Evolutionary conservation across 2,888 invertebrate genomes (phyloP), one percentile per base, ranked within the genome.

Genomic region (Tetheella fluctuosa): DNA sequence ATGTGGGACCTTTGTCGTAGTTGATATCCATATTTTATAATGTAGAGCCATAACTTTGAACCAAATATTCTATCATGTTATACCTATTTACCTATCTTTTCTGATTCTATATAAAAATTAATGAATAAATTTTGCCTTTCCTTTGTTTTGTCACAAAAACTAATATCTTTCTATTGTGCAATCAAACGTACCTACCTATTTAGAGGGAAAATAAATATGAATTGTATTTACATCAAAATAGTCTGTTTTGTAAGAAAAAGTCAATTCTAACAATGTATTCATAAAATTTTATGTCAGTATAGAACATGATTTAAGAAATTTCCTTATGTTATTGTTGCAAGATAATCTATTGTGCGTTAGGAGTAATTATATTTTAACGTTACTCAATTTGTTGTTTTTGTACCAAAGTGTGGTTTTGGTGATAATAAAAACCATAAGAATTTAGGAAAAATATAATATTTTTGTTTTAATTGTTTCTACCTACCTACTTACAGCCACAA

Each of bases 1-100:
- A 86, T 81, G 85, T 86, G 91, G 91, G 91, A 91, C 91, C 91
- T 90, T 83, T 79, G 74, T 84, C 80, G 77, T 83, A 81, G 79
- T 71, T 76, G 69, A 79, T 81, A 80, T 74, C 72, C 70, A 79
- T 77, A 78, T 79, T 77, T 79, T 81, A 71, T 80, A 79, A 80
- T 65, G 79, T 81, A 81, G 79, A 74, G 25, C 65, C 65, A 69
- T 64, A 62, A 64, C 66, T 71, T 72, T 69, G 25, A 59, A 34
- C 13, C 55, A 55, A 34, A 58, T 57, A 52, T n/a, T 58, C 37
- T 42, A 60, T 52, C 30, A 55, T 48, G n/a, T 58, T 57, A 58
- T 13, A 25, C 23, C 30, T 59, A 58, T 13, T 34, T 23, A 55
- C n/a, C n/a, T n/a, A 39, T 54, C 53, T 58, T 53, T 54, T 23